phyloP scores from a whole-genome alignment of 2,113 vertebrate species.

The Tachuris rubrigastra region DNA sequence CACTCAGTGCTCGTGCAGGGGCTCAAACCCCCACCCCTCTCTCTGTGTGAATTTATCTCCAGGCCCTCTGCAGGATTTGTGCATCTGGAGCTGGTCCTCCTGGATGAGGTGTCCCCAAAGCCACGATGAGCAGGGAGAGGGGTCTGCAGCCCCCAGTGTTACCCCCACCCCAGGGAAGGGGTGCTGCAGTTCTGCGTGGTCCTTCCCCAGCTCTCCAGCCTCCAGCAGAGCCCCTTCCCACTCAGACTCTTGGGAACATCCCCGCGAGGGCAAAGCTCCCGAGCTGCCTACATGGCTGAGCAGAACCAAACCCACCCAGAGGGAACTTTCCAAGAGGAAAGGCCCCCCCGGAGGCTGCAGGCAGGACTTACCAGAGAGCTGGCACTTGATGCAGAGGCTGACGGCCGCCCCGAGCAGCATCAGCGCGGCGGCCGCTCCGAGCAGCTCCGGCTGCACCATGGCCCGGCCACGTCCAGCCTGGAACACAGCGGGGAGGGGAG shows the following conservation, averaged over 20 bases:
- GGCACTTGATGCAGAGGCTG: conserved; percentile 67
- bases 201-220: not conserved
- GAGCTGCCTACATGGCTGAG: fast-evolving
- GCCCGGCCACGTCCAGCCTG: not conserved
- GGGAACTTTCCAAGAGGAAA: not conserved
- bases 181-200: fast-evolving
- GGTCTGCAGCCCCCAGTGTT: fast-evolving
- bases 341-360: fast-evolving
- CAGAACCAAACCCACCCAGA: fast-evolving
- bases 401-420: conserved; percentile 41
- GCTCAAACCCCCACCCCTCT: fast-evolving
- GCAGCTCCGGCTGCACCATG: conserved; percentile 65
- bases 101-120: fast-evolving
- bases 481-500: fast-evolving
- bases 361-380: conserved; percentile 29
- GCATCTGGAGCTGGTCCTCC: fast-evolving
- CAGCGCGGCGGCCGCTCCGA: conserved; percentile 18
- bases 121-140: fast-evolving
- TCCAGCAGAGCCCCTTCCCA: not conserved
- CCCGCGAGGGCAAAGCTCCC: fast-evolving
- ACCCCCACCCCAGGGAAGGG: not conserved
- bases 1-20: not conserved
- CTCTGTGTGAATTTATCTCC: not conserved
- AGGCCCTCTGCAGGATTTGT: not conserved
- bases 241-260: not conserved